These are phyloP conservation scores for Timema cristinae DNA, from an alignment of 2,888 invertebrate species.

Conservation along the genomic window DNA sequence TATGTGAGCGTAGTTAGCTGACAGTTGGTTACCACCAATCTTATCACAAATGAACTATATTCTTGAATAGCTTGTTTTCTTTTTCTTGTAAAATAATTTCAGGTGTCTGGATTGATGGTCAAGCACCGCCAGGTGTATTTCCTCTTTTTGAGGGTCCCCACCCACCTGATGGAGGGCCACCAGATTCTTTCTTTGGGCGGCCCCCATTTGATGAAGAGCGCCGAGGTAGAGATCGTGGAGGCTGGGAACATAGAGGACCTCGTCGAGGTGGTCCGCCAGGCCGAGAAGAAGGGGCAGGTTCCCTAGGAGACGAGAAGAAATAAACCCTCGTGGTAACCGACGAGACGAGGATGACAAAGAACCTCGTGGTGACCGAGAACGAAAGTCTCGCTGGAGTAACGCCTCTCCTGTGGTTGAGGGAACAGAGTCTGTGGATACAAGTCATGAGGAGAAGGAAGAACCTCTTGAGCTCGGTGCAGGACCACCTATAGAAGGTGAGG, in stretches of 20 bases:
- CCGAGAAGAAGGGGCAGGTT: constrained; percentile 28
- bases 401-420: constrained; percentile 29
- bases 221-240: constrained; percentile 37
- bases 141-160: constrained; percentile 19
- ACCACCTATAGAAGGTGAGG: constrained; percentile 5
- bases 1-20: no score
- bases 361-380: constrained; percentile 34
- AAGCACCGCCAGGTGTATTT: constrained; percentile 30
- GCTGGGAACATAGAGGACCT: constrained; percentile 32
- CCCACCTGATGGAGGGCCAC: constrained; percentile 36
- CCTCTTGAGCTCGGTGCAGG: constrained; percentile 24
- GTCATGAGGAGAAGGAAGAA: constrained; percentile 40
- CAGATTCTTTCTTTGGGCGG: constrained; percentile 38
- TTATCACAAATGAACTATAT: no score
- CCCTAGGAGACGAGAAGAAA: constrained; percentile 22
- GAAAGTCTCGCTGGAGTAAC: constrained; percentile 39
- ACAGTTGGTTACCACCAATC: no score
- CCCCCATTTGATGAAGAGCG: constrained; percentile 36
- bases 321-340: constrained; percentile 29
- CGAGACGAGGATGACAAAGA: constrained; percentile 40
- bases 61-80: no score
- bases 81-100: constrained; percentile 18
- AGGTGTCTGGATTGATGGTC: constrained; percentile 35
- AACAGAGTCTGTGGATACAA: constrained; percentile 3
- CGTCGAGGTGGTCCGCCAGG: constrained; percentile 34